phyloP scores from a whole-genome alignment of 2,888 invertebrate genomes.

The Spisula solida region DNA sequence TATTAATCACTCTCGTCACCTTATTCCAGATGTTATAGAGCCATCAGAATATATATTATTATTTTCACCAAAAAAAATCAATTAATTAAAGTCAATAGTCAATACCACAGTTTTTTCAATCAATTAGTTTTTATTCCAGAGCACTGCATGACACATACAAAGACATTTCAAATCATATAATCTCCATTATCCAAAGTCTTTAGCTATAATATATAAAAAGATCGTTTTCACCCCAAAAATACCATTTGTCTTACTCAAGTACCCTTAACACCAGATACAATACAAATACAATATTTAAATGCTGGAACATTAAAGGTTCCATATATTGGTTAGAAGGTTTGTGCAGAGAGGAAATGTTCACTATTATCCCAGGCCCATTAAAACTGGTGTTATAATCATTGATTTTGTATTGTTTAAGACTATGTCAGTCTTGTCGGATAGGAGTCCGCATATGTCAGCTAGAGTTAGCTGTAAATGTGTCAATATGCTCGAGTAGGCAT shows the following conservation, averaged over 20 bases:
- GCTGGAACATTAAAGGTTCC: background rate
- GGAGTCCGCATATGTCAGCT: background rate
- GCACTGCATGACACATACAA: too few species aligned
- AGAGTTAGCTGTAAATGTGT: constrained; percentile 23
- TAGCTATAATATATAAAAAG: background rate
- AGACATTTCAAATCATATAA: too few species aligned
- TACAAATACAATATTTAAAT: background rate
- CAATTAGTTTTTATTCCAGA: too few species aligned
- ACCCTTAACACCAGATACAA: background rate
- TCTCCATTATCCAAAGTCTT: too few species aligned
- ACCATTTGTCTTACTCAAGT: background rate
- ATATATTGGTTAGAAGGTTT: background rate
- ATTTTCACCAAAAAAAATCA: too few species aligned
- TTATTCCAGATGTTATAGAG: too few species aligned
- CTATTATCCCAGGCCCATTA: background rate
- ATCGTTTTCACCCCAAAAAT: background rate
- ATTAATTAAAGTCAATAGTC: too few species aligned
- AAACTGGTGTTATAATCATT: constrained; percentile 19
- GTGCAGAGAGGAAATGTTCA: background rate
- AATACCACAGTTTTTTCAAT: too few species aligned
- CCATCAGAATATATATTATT: too few species aligned
- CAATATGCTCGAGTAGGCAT: background rate
- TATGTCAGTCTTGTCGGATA: background rate
- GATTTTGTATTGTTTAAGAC: constrained; percentile 22
- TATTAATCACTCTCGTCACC: too few species aligned